phyloP scores from a whole-genome alignment of 2,113 vertebrate genomes.

The Pristiophorus japonicus region DNA sequence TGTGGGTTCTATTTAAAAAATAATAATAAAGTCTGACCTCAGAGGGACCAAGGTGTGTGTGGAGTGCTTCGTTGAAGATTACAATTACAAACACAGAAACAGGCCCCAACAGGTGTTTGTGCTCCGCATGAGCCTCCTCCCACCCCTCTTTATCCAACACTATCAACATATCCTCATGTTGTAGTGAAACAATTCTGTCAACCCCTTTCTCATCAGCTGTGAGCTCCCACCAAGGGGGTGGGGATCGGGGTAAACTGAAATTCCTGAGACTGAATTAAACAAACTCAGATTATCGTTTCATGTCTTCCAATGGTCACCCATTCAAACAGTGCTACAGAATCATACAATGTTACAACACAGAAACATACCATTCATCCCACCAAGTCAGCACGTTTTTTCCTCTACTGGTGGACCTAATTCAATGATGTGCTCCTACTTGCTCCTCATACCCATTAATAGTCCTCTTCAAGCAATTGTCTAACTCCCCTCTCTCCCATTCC shows the following conservation, averaged over 20 bases:
- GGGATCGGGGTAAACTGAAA: background rate
- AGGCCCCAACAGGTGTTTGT: too few relatives aligned
- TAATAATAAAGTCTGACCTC: background rate
- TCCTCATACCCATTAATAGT: background rate
- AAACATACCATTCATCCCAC: background rate
- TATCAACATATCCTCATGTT: background rate
- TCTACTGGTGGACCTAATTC: background rate
- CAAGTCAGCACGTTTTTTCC: background rate
- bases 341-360: background rate
- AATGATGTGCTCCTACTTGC: background rate
- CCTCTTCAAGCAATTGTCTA: background rate
- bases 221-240: background rate
- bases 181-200: background rate
- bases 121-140: too few relatives aligned
- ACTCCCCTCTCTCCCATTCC: background rate
- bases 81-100: background rate
- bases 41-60: background rate
- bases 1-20: too few relatives aligned
- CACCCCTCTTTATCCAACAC: too few relatives aligned
- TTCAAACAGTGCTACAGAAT: background rate
- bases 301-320: background rate
- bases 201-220: background rate
- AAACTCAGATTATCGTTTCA: background rate
- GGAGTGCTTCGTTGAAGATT: background rate
- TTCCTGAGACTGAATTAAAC: background rate